Conservation (phyloP, 2,797 vertebrate genomes). For the Yasuhikotakia modesta region DNA sequence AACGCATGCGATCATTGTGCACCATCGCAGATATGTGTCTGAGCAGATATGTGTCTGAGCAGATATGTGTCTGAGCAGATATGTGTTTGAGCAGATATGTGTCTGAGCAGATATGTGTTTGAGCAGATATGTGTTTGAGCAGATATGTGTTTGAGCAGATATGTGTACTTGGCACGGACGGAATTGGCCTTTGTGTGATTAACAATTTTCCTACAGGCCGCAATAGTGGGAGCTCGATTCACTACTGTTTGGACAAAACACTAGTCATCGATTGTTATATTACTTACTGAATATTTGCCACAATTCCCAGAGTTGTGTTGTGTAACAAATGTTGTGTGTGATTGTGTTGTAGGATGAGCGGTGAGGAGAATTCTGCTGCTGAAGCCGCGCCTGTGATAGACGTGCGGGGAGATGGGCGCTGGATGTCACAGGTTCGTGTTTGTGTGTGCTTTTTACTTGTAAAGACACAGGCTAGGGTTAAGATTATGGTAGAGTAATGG, state of each 20-base stretch:
- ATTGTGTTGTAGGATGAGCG: slow-evolving; percentile 79
- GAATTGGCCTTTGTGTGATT: not conserved
- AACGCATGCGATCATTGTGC: slow-evolving; percentile 31
- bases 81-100: too few relatives aligned
- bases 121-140: too few relatives aligned
- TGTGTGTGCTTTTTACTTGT: too few relatives aligned
- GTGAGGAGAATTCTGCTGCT: slow-evolving; percentile 89
- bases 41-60: too few relatives aligned
- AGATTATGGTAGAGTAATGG: too few relatives aligned
- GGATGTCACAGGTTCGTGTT: slow-evolving; percentile 90
- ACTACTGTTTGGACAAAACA: too few relatives aligned
- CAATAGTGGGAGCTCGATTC: not conserved
- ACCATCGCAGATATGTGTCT: not conserved
- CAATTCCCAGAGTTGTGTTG: not conserved
- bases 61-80: too few relatives aligned
- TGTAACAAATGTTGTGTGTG: not conserved
- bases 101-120: too few relatives aligned
- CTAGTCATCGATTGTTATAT: too few relatives aligned
- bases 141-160: too few relatives aligned
- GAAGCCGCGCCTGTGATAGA: slow-evolving; percentile 84
- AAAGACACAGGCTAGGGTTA: too few relatives aligned
- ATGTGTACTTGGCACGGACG: not conserved
- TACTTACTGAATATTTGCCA: too few relatives aligned
- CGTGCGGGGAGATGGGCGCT: slow-evolving; percentile 88
- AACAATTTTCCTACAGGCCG: not conserved